phyloP scores from a whole-genome alignment of 2,888 invertebrate species.

The Chymomyza amoena region DNA sequence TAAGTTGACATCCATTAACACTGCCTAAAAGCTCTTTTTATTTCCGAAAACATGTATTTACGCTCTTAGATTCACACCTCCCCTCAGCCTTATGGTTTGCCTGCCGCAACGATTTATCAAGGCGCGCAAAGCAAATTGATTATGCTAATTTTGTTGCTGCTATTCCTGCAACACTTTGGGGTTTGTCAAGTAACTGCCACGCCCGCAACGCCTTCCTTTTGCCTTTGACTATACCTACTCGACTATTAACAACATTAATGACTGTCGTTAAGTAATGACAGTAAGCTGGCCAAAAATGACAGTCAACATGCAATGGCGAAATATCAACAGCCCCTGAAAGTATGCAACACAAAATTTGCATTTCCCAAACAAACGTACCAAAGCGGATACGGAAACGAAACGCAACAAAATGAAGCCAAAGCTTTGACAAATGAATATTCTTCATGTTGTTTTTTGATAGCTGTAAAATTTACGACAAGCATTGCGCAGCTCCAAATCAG shows the following conservation, averaged over 20 bases:
- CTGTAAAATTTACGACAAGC: neutral
- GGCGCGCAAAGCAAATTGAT: slow-evolving; percentile 59
- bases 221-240: neutral
- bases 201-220: neutral
- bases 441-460: slow-evolving; percentile 13
- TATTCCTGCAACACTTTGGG: slow-evolving; percentile 43
- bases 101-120: slow-evolving; percentile 69
- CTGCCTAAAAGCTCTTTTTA: too few species aligned
- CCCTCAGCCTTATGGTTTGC: neutral
- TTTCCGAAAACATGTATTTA: too few species aligned
- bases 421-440: neutral
- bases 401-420: neutral
- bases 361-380: too few species aligned
- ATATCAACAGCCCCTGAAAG: slow-evolving; percentile 27
- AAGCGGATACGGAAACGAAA: neutral
- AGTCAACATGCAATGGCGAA: slow-evolving; percentile 24
- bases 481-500: neutral
- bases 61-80: too few species aligned
- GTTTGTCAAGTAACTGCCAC: neutral
- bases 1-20: slow-evolving; percentile 1
- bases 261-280: slow-evolving; percentile 63
- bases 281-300: slow-evolving; percentile 31
- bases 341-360: slow-evolving; percentile 60
- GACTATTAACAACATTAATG: slow-evolving; percentile 57
- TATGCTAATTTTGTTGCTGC: slow-evolving; percentile 59